Evolutionary conservation across 2,797 vertebrate genomes (phyloP), one percentile per base, ranked within the genome.

Genomic region (Falco concolor): DNA sequence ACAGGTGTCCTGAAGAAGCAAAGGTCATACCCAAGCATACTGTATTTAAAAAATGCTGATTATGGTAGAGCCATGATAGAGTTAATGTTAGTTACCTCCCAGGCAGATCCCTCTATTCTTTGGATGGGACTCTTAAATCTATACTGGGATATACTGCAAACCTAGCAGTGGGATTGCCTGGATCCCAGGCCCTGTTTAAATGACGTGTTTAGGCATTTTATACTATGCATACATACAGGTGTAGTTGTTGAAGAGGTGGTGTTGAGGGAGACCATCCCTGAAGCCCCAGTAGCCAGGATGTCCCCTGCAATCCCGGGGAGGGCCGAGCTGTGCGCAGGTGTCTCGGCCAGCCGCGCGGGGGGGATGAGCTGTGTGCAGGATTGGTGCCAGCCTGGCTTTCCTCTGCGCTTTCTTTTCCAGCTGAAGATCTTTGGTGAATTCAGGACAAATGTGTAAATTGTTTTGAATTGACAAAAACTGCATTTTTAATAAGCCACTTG

Each of bases 401-500:
- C 4, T 32, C 42, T 53, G 45, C 4, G 1, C 54, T 45, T 53
- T 76, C 28, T 60, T 78, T 81, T 45, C 49, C 61, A 64, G 53
- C 13, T 25, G 54, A 89, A 77, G 49, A 28, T 61, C 50, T 72
- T 65, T 75, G 75, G 30, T 82, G 61, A 86, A 77, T 83, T 77
- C 59, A 36, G 83, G 83, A 84, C 65, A 42, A 61, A 61, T 10
- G 73, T 65, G 61, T 68, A 53, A 91, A 72, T 90, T 81, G n/a
- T 69, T 91, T 81, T 65, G 77, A 84, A 34, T 38, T 65, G 54
- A 84, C 73, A 75, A 73, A 79, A 38, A 1, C 49, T 74, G 56
- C 40, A 20, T 74, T 87, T 93, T 93, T 38, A 69, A 72, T 30
- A 56, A 83, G 28, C 56, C 78, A 3, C 79, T 90, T 90, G 85